These are phyloP conservation scores for Chrysochloris asiatica DNA, from an alignment of 2,113 vertebrate species.

Conservation along the genomic window DNA sequence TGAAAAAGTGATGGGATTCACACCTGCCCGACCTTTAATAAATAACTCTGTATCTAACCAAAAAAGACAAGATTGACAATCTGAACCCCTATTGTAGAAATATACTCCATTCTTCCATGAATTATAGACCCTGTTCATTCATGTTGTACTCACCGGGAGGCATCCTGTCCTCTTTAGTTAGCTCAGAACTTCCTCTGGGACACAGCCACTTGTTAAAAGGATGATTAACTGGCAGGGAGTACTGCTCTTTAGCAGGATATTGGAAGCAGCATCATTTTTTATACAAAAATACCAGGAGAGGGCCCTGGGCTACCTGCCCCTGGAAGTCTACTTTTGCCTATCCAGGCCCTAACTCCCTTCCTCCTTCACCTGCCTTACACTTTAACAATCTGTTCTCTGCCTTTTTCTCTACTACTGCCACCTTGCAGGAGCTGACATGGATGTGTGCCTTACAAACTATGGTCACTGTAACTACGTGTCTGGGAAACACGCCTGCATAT, in stretches of 20 bases:
- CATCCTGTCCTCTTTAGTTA: neutral
- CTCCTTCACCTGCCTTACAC: neutral
- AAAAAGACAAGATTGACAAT: neutral
- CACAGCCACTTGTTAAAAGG: conserved; percentile 9
- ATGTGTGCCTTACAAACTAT: conserved; percentile 99
- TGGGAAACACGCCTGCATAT: conserved; percentile 98
- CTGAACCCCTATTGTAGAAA: neutral
- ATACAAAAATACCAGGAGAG: conserved; percentile 34
- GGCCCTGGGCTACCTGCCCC: neutral
- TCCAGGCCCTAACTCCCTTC: neutral
- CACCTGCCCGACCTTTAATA: neutral
- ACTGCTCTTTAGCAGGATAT: neutral
- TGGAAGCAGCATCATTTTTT: conserved; percentile 14
- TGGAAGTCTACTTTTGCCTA: neutral
- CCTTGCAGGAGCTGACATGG: conserved; percentile 97
- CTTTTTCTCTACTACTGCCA: conserved; percentile 30
- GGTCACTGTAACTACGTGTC: conserved; percentile 98
- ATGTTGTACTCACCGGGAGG: neutral
- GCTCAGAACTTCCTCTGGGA: neutral
- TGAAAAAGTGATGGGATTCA: neutral
- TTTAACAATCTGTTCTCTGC: conserved; percentile 69
- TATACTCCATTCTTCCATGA: neutral
- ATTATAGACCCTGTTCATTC: neutral
- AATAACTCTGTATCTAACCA: neutral
- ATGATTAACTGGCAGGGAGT: conserved; percentile 11